Evolutionary conservation across 2,113 vertebrate genomes (phyloP).

Genomic region (Tringa solitaria): DNA sequence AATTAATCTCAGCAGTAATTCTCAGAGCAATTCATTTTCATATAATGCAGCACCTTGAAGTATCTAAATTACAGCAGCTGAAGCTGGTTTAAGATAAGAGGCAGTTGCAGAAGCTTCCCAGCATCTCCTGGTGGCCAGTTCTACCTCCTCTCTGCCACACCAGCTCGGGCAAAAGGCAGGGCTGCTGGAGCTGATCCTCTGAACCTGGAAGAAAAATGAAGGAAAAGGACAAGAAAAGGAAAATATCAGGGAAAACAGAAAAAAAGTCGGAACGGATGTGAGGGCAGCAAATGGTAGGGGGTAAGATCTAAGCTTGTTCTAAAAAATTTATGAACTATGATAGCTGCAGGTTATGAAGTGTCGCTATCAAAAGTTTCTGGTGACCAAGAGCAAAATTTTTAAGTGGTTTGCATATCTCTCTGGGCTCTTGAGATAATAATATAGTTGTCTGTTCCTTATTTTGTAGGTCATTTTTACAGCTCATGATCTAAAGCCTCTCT

Average conservation of each 20-base stretch:
- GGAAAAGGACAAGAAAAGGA: background rate
- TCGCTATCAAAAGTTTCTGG: background rate
- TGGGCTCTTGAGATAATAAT: background rate
- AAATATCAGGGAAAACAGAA: background rate
- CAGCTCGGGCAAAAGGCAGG: background rate
- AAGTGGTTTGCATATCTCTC: background rate
- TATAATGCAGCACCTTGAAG: background rate
- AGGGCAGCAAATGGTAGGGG: background rate
- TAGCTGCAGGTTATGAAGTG: background rate
- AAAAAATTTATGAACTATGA: background rate
- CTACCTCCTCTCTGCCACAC: background rate
- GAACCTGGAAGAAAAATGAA: background rate
- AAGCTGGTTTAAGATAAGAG: background rate
- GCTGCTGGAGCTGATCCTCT: background rate
- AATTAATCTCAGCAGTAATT: slow-evolving; percentile 24
- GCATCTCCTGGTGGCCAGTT: background rate
- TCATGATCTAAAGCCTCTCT: background rate
- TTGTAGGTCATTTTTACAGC: background rate
- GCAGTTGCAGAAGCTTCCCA: background rate
- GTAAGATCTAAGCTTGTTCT: background rate
- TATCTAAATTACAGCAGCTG: background rate
- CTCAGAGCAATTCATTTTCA: background rate
- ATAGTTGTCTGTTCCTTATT: background rate
- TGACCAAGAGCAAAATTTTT: background rate
- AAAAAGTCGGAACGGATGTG: background rate